phyloP scores from a whole-genome alignment of 2,797 vertebrate genomes.

The Arnoldichthys spilopterus region DNA sequence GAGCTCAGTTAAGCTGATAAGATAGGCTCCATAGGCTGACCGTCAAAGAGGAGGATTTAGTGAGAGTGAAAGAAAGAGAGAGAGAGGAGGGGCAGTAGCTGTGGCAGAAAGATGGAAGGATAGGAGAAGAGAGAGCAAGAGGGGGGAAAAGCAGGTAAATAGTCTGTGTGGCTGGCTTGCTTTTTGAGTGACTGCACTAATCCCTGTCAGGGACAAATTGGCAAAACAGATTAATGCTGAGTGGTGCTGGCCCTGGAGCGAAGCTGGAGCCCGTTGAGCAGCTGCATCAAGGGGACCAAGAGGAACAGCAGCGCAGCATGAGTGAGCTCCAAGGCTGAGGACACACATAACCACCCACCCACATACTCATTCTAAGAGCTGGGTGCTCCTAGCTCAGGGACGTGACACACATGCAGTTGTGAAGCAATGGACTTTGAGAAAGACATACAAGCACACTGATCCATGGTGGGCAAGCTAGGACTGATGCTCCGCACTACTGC shows the following conservation, averaged over 20 bases:
- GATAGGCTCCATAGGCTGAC: constrained; percentile 36
- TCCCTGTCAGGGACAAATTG: constrained; percentile 71
- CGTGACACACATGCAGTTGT: constrained; percentile 16
- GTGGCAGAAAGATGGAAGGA: constrained; percentile 31
- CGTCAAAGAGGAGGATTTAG: constrained; percentile 40
- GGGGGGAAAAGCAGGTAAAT: constrained; percentile 42
- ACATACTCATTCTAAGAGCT: constrained; percentile 7
- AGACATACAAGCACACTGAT: constrained; percentile 48
- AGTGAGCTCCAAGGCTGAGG: constrained; percentile 47
- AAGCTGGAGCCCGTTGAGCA: constrained; percentile 57
- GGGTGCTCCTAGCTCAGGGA: constrained; percentile 19
- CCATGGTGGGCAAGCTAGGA: constrained; percentile 54
- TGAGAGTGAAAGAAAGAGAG: constrained; percentile 44
- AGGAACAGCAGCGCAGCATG: constrained; percentile 52
- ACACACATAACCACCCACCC: constrained; percentile 27
- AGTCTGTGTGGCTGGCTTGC: constrained; percentile 53
- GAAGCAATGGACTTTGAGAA: constrained; percentile 29
- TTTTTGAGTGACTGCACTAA: constrained; percentile 73
- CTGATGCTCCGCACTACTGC: constrained; percentile 63
- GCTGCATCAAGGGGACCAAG: constrained; percentile 61
- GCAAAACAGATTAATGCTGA: constrained; percentile 72
- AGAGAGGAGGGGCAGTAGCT: neutral
- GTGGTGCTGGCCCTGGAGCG: constrained; percentile 62
- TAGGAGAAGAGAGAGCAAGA: constrained; percentile 28
- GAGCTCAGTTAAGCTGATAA: constrained; percentile 54